Conservation (phyloP, 2,113 vertebrate species). For the Bucco capensis region DNA sequence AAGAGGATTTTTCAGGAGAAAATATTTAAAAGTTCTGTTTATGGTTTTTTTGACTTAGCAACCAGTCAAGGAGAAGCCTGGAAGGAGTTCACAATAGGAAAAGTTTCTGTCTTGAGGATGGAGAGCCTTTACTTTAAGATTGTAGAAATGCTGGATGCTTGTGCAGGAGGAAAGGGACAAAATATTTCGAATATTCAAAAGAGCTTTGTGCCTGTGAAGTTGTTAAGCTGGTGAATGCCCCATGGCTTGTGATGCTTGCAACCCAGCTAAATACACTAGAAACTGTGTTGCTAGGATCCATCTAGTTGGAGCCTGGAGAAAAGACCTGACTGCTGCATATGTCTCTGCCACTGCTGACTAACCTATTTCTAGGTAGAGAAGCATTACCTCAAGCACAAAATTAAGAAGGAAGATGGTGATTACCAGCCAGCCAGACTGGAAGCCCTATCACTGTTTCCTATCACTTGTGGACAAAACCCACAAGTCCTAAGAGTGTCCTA, state of each 20-base stretch:
- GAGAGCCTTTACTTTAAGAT: not conserved
- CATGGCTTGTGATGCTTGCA: constrained; percentile 6
- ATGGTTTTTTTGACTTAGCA: not conserved
- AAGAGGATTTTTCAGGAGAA: not conserved
- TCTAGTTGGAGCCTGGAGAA: not conserved
- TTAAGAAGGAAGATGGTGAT: not conserved
- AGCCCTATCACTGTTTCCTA: not conserved
- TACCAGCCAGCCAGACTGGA: not conserved
- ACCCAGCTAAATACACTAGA: not conserved
- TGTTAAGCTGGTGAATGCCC: not conserved
- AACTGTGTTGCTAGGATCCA: not conserved
- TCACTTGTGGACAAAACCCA: not conserved
- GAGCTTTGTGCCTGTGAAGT: not conserved
- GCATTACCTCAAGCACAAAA: not conserved
- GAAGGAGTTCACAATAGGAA: not conserved
- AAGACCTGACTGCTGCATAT: not conserved
- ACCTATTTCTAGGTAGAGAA: not conserved
- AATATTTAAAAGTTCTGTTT: not conserved
- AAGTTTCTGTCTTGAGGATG: not conserved
- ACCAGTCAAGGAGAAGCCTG: not conserved
- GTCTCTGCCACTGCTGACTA: not conserved
- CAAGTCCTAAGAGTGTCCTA: not conserved
- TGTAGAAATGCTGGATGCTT: not conserved
- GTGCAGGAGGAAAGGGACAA: not conserved
- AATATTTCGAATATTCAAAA: not conserved